Conservation (phyloP, 2,797 vertebrate species). For the Ibycter americanus region DNA sequence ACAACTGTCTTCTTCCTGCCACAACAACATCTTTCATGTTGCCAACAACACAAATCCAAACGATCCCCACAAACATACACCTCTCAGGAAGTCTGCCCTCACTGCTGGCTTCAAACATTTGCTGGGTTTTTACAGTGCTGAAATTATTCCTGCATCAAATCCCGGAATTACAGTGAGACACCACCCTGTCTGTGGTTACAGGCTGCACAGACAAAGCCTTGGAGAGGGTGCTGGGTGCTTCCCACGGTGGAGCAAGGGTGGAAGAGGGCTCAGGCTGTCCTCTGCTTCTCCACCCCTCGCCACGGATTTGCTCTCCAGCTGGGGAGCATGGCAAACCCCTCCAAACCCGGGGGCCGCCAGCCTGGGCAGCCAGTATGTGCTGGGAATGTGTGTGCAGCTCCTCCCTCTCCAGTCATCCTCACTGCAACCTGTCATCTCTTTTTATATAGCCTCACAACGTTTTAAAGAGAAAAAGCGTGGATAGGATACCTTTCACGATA, state of each 20-base stretch:
- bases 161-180: slow-evolving; percentile 2
- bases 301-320: background rate
- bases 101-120: background rate
- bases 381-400: rapidly evolving
- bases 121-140: background rate
- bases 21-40: background rate
- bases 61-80: background rate
- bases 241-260: background rate
- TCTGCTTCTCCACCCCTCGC: background rate
- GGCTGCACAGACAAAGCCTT: background rate
- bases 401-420: background rate
- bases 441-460: slow-evolving; percentile 7
- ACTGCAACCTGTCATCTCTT: background rate
- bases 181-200: slow-evolving; percentile 9
- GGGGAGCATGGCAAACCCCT: background rate
- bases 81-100: slow-evolving; percentile 21
- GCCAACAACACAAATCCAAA: slow-evolving; percentile 6
- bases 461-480: slow-evolving; percentile 32
- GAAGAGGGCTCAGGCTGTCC: background rate
- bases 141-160: slow-evolving; percentile 32
- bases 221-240: background rate
- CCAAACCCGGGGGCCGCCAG: background rate
- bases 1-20: background rate
- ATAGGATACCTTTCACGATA: slow-evolving; percentile 57
- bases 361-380: background rate